Base-by-base conservation (phyloP, 2,797 vertebrate genomes). In the Cercopithecus mitis region DNA sequence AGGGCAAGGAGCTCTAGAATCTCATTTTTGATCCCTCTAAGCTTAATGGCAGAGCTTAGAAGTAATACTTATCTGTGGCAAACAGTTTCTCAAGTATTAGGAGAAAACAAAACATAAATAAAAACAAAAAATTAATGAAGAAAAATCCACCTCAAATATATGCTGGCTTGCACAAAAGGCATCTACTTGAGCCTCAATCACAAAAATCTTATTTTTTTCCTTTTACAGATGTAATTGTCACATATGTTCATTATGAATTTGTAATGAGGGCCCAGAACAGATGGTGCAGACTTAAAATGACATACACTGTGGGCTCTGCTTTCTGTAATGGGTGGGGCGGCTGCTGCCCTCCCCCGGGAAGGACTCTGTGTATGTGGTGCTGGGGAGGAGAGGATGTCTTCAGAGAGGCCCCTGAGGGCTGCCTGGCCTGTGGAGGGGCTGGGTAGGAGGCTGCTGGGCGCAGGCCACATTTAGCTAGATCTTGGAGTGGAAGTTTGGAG, bases 241-340 rank as follows among this genome's bases (percentile, higher is more conserved):
- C 90, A 73, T 94, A 86, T 97, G 96, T 98, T 98, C 97, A 97
- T 96, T 95, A 96, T 39, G 98, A 98, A 98, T 98, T 96, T 2
- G 0, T 97, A 98, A 98, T 87, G 97, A 98, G 96, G 92, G 96
- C 96, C 95, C 88, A 67, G 97, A 98, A 98, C 98, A 98, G 98
- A 98, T 98, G 98, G 97, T 91, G 89, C 94, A 93, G 97, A 97
- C 98, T 98, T 96, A 90, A 89, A 94, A 98, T 85, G 90, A 81
- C 86, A 85, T 39, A 39, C 87, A 86, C 75, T 97, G 95, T 94
- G 93, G 98, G 95, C 82, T 81, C 24, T 4, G 9, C 95, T 97
- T 89, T 87, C 5, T 20, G 33, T 43, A 52, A 52, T 0, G 7
- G 96, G 17, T 14, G 72, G 61, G 27, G 64, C 8, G 41, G 55